Percentiles rank a stretch among this genome's conserved stretches.
phyloP scores from a whole-genome alignment of 2,888 invertebrate species.

The Meteorus colon region DNA sequence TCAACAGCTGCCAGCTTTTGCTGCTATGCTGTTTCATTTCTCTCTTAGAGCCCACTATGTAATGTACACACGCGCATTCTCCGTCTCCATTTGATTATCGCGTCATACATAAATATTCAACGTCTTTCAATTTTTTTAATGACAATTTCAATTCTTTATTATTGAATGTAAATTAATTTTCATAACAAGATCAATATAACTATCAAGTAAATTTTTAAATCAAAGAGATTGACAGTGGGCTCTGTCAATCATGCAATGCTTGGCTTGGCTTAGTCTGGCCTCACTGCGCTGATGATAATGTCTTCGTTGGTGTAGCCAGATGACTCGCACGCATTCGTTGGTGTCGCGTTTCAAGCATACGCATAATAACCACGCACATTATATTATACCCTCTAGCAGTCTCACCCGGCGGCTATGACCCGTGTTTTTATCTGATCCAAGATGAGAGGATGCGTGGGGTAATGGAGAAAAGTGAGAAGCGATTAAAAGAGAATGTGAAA shows the following conservation, averaged over 20 bases:
- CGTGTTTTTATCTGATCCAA: conserved; percentile 21
- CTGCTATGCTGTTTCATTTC: conserved; percentile 43
- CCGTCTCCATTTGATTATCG: conserved; percentile 7
- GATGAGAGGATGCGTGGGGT: conserved; percentile 28
- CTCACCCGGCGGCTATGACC: conserved; percentile 38
- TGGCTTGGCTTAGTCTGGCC: conserved; percentile 42
- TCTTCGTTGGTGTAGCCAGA: conserved; percentile 47
- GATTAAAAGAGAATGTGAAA: neutral
- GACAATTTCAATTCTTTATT: neutral
- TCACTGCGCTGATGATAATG: conserved; percentile 32
- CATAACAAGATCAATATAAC: neutral
- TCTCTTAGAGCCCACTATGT: neutral
- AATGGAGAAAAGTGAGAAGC: conserved; percentile 15
- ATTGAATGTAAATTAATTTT: neutral
- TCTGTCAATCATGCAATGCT: conserved; percentile 21
- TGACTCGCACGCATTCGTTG: conserved; percentile 50
- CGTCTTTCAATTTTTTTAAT: neutral
- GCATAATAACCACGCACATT: conserved; percentile 51
- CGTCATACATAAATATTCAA: neutral
- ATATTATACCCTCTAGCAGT: conserved; percentile 42
- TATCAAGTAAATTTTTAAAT: neutral
- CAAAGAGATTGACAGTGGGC: neutral
- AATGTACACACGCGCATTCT: neutral
- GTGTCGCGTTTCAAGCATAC: conserved; percentile 57
- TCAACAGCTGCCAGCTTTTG: conserved; percentile 69